Evolutionary conservation across 2,888 invertebrate genomes (phyloP).

Genomic region (Drosophila niveifrons): DNA sequence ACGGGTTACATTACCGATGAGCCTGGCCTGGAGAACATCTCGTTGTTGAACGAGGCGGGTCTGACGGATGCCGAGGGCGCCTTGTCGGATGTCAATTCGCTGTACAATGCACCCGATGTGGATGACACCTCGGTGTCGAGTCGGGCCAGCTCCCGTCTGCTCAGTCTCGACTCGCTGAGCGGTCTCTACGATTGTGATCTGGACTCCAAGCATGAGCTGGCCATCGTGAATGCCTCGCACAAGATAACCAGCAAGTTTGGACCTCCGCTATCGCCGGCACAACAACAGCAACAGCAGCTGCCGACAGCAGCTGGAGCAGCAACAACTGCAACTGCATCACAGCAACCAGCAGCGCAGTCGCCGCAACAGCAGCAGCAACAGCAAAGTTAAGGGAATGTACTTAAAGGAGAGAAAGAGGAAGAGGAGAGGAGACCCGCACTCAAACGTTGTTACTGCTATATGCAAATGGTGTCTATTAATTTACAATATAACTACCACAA

Average conservation of each 20-base stretch:
- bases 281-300: constrained; percentile 36
- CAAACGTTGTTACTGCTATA: constrained; percentile 67
- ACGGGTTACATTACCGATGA: constrained; percentile 95
- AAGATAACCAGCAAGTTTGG: constrained; percentile 86
- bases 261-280: constrained; percentile 71
- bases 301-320: constrained; percentile 34
- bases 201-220: constrained; percentile 85
- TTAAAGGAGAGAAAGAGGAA: constrained; percentile 31
- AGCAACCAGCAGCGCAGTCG: constrained; percentile 36
- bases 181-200: constrained; percentile 91
- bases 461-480: constrained; percentile 75
- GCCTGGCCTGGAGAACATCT: constrained; percentile 93
- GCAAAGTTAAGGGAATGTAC: constrained; percentile 38
- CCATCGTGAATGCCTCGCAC: constrained; percentile 85
- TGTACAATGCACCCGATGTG: constrained; percentile 89
- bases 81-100: constrained; percentile 94
- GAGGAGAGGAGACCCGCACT: constrained; percentile 35
- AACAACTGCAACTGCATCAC: constrained; percentile 37
- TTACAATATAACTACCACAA: constrained; percentile 43
- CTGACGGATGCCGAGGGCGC: constrained; percentile 95
- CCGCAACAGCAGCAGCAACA: constrained; percentile 47
- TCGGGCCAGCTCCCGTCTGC: constrained; percentile 92
- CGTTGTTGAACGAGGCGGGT: constrained; percentile 93
- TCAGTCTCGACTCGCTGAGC: constrained; percentile 92
- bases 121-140: constrained; percentile 93